Base-by-base conservation (phyloP, 2,888 invertebrate species). In the Tethea ocularis region DNA sequence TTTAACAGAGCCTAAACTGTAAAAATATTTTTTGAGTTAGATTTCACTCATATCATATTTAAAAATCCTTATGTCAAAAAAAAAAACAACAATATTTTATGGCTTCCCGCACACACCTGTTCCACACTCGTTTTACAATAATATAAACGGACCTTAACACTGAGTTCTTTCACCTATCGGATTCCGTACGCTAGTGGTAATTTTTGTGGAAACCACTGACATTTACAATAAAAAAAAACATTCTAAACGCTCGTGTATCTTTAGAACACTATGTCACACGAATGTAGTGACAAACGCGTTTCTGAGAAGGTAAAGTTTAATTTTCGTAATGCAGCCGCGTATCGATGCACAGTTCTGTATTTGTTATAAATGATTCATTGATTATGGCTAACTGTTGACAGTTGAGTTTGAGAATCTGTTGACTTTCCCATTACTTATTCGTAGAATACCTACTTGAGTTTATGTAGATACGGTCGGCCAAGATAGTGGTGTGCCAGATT, bases 131-230 rank as follows among this genome's bases (percentile, higher is more conserved):
- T 41, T n/a, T 17, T 17, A 7, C n/a, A n/a, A 41, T 41, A 41
- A 17, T 41, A 41, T 41, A 59, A 64, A 56, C 66, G 64, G 62
- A 64, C 53, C 38, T 59, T 36, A 51, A 33, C 57, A 51, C 41
- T 29, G 63, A 69, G 74, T 71, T 76, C 68, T 68, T 72, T 75
- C 71, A 76, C 76, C 76, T 76, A 73, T 67, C 73, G 67, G 73
- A 71, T 73, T 72, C 63, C 64, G 66, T 69, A 69, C 62, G 36
- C 20, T 22, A 15, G 24, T 24, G 5, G n/a, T n/a, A 24, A 24
- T 5, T 24, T 3, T 52, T 64, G 66, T 67, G 61, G 70, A 70
- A 72, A 59, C 38, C 41, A 41, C 17, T 8, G 67, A 72, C 75
- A 74, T 74, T 75, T 76, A 73, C 61, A 66, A 62, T 36, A 10